A percentile compares a stretch with the other conserved stretches of the same genome.
Conservation (phyloP, 2,888 invertebrate genomes). For the Orchesellides sinensis region DNA sequence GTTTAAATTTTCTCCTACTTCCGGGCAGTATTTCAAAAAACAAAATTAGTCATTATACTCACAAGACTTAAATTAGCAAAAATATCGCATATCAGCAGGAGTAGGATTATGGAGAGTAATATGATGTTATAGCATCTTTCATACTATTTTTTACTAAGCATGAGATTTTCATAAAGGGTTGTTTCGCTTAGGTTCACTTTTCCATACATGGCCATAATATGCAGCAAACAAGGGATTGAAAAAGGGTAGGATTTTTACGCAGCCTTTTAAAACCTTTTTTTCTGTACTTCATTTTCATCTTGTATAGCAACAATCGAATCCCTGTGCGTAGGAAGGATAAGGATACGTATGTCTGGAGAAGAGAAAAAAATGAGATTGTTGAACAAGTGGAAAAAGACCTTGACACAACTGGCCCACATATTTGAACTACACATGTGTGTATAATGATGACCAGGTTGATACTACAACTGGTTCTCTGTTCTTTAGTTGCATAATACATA, state of each 20-base stretch:
- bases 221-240: not conserved
- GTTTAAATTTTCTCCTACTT: too few species aligned
- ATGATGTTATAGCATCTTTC: not conserved
- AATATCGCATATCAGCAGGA: too few species aligned
- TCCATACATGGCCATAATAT: constrained; percentile 41
- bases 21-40: too few species aligned
- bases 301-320: too few species aligned
- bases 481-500: not conserved
- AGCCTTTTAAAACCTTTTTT: too few species aligned
- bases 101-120: not conserved
- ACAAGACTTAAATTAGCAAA: too few species aligned
- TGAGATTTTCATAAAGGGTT: constrained; percentile 43
- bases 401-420: constrained; percentile 64
- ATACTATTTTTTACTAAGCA: constrained; percentile 15
- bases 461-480: too few species aligned
- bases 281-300: too few species aligned
- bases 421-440: constrained; percentile 29
- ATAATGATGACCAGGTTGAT: not conserved
- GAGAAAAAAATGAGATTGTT: constrained; percentile 1
- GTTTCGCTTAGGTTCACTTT: constrained; percentile 29
- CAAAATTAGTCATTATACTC: too few species aligned
- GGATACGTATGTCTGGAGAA: too few species aligned
- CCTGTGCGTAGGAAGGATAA: not conserved
- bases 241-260: not conserved
- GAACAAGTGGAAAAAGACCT: constrained; percentile 64